Percentiles rank a stretch among this genome's conserved stretches.
These are phyloP conservation scores for Nymphalis urticae DNA, from an alignment of 2,888 invertebrate genomes.

Conservation along the genomic window DNA sequence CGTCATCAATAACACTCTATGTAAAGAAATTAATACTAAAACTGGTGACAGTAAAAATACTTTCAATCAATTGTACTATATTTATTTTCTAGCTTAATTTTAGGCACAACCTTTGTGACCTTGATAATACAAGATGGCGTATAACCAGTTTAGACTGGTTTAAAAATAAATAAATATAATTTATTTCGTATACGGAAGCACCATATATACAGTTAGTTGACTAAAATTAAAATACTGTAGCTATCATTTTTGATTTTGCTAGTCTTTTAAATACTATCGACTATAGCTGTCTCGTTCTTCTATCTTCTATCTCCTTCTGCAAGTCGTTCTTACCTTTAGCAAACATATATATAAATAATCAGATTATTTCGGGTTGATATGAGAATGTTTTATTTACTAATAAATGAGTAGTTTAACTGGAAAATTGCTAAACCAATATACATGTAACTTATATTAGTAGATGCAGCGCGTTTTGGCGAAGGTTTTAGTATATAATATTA, in stretches of 20 bases:
- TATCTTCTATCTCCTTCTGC: not conserved
- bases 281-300: slow-evolving; percentile 5
- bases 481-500: no score
- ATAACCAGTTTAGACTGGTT: slow-evolving; percentile 15
- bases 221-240: slow-evolving; percentile 34
- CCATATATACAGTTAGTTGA: slow-evolving; percentile 15
- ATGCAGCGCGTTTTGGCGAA: no score
- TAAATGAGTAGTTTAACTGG: no score
- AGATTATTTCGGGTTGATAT: not conserved
- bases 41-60: not conserved
- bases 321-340: slow-evolving; percentile 17
- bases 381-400: no score
- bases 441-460: no score
- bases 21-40: slow-evolving; percentile 5
- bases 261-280: slow-evolving; percentile 2
- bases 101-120: slow-evolving; percentile 37
- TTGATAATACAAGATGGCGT: slow-evolving; percentile 18
- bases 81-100: not conserved
- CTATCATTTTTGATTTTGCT: slow-evolving; percentile 4
- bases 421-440: no score
- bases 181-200: slow-evolving; percentile 13
- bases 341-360: slow-evolving; percentile 12
- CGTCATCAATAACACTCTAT: slow-evolving; percentile 3
- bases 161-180: slow-evolving; percentile 17
- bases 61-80: not conserved